Evolutionary conservation across 2,113 vertebrate genomes (phyloP).

Genomic region (Cryptoleucopteryx plumbea): DNA sequence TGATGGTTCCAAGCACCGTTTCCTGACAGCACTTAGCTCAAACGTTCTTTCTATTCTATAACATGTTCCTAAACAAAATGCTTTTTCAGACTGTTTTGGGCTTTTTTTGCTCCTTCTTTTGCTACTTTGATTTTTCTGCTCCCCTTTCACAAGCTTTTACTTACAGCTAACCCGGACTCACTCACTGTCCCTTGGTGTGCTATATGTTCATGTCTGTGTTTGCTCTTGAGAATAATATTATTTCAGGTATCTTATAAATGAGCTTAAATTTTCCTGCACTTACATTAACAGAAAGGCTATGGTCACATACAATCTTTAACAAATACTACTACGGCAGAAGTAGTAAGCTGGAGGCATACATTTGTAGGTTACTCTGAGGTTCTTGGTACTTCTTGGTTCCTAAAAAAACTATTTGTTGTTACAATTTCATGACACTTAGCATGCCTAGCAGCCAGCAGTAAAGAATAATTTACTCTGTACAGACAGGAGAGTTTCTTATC

Average conservation of each 20-base stretch:
- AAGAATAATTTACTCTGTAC: background rate
- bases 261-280: background rate
- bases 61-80: background rate
- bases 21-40: background rate
- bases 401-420: background rate
- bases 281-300: rapidly evolving
- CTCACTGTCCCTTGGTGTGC: background rate
- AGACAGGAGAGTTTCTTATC: background rate
- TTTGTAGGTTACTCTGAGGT: background rate
- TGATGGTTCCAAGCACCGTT: background rate
- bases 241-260: background rate
- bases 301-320: background rate
- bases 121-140: background rate
- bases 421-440: background rate
- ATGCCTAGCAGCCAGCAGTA: background rate
- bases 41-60: background rate
- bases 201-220: background rate
- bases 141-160: background rate
- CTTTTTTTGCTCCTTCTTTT: background rate
- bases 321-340: background rate
- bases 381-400: background rate
- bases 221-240: background rate
- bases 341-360: background rate
- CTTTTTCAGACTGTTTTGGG: background rate
- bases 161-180: background rate